Evolutionary conservation across 1,140 invertebrate species (phyloP).

Genomic region (Drosophila littoralis): DNA sequence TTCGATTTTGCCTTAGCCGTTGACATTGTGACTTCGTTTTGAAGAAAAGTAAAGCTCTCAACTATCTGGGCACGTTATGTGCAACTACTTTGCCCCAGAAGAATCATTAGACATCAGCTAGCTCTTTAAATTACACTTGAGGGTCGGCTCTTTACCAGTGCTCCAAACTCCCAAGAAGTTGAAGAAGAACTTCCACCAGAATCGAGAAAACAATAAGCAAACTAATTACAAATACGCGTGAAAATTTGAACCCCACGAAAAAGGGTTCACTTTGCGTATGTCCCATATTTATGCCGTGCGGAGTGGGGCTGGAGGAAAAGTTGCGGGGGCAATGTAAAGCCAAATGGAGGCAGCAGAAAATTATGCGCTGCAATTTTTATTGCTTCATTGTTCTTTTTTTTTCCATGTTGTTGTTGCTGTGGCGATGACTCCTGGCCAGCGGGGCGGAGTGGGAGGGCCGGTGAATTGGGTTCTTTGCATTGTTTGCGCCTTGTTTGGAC

Average conservation of each 20-base stretch:
- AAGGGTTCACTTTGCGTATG: conserved; percentile 57
- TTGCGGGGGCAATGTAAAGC: neutral
- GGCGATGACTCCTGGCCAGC: conserved; percentile 23
- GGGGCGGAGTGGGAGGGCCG: neutral
- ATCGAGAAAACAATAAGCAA: conserved; percentile 65
- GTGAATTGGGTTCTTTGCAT: conserved; percentile 60
- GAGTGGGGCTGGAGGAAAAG: neutral
- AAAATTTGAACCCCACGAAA: conserved; percentile 57
- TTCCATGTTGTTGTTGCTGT: conserved; percentile 46
- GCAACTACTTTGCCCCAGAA: too few species aligned
- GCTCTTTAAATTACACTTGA: too few species aligned
- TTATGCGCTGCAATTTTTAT: conserved; percentile 83
- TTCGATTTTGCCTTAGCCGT: neutral
- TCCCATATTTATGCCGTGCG: conserved; percentile 12
- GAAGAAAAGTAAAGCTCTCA: neutral
- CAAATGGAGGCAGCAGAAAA: conserved; percentile 57
- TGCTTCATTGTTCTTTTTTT: conserved; percentile 75
- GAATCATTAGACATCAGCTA: too few species aligned
- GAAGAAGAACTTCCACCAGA: neutral
- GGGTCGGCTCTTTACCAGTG: neutral
- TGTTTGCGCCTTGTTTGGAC: conserved; percentile 72
- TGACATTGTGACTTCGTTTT: conserved; percentile 11
- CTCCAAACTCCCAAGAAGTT: neutral
- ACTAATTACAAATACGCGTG: conserved; percentile 82
- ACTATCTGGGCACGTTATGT: too few species aligned